Conservation (phyloP, 2,113 vertebrate genomes). For the Oncorhynchus gorbuscha region DNA sequence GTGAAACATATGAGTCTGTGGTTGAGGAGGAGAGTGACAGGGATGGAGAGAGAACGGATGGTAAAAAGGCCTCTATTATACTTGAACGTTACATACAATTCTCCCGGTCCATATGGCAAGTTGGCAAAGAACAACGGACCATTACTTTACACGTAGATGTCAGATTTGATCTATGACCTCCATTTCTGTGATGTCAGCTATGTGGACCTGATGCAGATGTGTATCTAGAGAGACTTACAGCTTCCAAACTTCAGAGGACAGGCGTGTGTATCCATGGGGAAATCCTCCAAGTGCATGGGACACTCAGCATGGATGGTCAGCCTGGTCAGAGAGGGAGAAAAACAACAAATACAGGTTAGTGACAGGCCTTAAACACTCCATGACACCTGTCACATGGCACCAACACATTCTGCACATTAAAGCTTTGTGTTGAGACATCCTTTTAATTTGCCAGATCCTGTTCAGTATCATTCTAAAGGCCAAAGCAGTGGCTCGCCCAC, state of each 20-base stretch:
- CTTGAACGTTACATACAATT: neutral
- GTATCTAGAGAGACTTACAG: slow-evolving; percentile 80
- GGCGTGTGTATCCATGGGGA: slow-evolving; percentile 97
- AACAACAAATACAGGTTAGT: neutral
- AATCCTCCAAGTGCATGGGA: slow-evolving; percentile 98
- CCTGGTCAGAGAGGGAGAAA: slow-evolving; percentile 61
- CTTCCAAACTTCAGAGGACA: slow-evolving; percentile 98
- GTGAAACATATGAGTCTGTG: neutral
- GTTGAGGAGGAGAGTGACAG: neutral
- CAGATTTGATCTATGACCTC: neutral
- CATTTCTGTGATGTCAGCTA: neutral
- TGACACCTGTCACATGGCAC: slow-evolving; percentile 2
- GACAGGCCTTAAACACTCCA: slow-evolving; percentile 20
- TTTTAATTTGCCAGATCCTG: neutral
- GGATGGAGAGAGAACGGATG: neutral
- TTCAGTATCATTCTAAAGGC: too few species aligned
- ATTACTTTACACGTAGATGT: neutral
- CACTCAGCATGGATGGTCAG: slow-evolving; percentile 97
- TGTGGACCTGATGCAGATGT: neutral
- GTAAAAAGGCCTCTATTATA: neutral
- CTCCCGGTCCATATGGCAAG: neutral
- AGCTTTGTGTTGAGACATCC: neutral
- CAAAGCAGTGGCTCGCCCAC: too few species aligned
- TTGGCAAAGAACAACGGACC: neutral
- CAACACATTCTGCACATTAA: neutral